These are phyloP conservation scores for Sinocyclocheilus anshuiensis DNA, from an alignment of 2,113 vertebrate genomes.

Conservation along the genomic window DNA sequence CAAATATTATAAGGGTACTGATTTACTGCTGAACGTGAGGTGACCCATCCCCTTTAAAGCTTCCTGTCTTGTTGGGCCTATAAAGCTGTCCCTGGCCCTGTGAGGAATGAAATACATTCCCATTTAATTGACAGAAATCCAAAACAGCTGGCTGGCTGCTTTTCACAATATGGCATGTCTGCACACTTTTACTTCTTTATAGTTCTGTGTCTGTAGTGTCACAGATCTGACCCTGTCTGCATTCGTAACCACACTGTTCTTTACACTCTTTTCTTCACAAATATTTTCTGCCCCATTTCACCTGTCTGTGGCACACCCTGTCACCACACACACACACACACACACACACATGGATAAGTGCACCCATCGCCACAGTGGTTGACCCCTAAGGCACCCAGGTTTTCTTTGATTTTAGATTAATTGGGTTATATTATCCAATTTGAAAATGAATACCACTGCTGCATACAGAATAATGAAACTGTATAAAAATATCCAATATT, in stretches of 20 bases:
- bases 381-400: slow-evolving; percentile 15
- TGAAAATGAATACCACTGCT: not conserved
- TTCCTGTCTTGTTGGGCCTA: slow-evolving; percentile 57
- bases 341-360: slow-evolving; percentile 55
- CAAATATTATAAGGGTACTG: slow-evolving; percentile 52
- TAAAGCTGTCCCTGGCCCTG: slow-evolving; percentile 72
- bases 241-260: slow-evolving; percentile 63
- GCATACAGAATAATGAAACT: not conserved
- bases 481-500: not conserved
- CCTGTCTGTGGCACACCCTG: slow-evolving; percentile 64
- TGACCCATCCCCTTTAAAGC: slow-evolving; percentile 57
- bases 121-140: slow-evolving; percentile 79
- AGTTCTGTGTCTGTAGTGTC: slow-evolving; percentile 70
- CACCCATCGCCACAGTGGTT: slow-evolving; percentile 2
- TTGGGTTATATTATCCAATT: slow-evolving; percentile 1
- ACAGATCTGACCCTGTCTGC: slow-evolving; percentile 79
- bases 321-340: not conserved
- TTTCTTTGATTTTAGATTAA: slow-evolving; percentile 63
- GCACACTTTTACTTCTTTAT: slow-evolving; percentile 68
- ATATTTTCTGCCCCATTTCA: slow-evolving; percentile 77
- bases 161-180: slow-evolving; percentile 68
- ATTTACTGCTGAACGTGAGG: slow-evolving; percentile 66
- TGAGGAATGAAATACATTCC: slow-evolving; percentile 70
- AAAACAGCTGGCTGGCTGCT: slow-evolving; percentile 76
- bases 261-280: slow-evolving; percentile 67